Percentiles rank a stretch among this genome's conserved stretches.
phyloP scores from a whole-genome alignment of 2,797 vertebrate genomes.

The Mus caroli region DNA sequence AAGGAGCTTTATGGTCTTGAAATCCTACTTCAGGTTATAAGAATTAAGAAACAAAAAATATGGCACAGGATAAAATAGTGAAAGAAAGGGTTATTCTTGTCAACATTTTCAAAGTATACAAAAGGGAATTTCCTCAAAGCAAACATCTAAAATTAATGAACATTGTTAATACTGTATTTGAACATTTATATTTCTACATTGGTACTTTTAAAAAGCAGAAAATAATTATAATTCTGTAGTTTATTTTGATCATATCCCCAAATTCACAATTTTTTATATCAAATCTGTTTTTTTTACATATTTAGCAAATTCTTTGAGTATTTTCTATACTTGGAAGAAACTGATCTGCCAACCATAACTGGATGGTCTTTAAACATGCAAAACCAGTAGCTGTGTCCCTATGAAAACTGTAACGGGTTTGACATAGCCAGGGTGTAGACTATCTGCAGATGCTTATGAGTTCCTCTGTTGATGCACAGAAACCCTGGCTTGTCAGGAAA shows the following conservation, averaged over 20 bases:
- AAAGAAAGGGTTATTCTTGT: constrained; percentile 22
- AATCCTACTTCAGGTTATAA: background rate
- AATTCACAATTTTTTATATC: constrained; percentile 24
- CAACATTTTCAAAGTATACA: background rate
- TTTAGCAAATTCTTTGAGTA: background rate
- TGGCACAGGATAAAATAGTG: constrained; percentile 1
- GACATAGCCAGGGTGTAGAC: background rate
- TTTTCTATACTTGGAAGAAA: background rate
- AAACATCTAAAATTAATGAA: background rate
- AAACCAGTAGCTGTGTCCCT: background rate
- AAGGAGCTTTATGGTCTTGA: constrained; percentile 17
- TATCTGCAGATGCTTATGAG: background rate
- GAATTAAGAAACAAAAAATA: constrained; percentile 42
- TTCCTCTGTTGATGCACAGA: background rate
- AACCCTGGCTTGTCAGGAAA: constrained; percentile 20
- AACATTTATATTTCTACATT: background rate
- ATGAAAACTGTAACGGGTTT: too few relatives aligned
- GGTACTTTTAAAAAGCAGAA: constrained; percentile 16
- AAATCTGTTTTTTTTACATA: background rate
- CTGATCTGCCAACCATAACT: background rate
- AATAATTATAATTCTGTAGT: constrained; percentile 42
- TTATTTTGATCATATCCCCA: background rate
- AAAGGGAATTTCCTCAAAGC: constrained; percentile 44
- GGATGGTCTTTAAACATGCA: background rate
- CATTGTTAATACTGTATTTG: background rate